Base-by-base conservation (phyloP, 2,113 vertebrate species). In the Gambusia holbrooki region DNA sequence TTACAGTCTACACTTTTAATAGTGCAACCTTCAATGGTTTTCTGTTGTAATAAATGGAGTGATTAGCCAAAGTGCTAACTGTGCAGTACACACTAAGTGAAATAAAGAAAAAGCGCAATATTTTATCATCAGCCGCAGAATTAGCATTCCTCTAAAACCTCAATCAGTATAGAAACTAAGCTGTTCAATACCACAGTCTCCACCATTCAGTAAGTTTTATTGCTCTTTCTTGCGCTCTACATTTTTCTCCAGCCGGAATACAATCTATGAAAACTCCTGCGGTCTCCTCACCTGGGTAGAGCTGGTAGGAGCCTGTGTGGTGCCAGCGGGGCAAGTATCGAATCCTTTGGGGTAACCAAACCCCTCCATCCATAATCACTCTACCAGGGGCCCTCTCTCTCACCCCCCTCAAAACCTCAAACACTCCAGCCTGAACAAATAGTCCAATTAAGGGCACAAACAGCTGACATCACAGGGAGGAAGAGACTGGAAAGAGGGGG, bases 261-360 rank as follows among this genome's bases (percentile, higher is more conserved):
- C 22, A 68, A 73, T 13, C 5, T 30, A 40, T 29, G n/a, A 51
- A 64, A 58, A 32, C 61, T 63, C 69, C 77, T 30, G 71, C 48
- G 61, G n/a, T 25, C n/a, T 30, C 64, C 93, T 94, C 96, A 99
- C 98, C 98, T 97, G 96, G 96, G 85, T 95, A 95, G 29, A 99
- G 96, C 94, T 95, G 97, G 61, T 99, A 99, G 81, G 96, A 98
- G 89, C 97, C 97, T 75, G 95, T 96, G 94, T 97, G 94, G 82
- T 97, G 96, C 97, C 96, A 98, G 71, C 90, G 95, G 84, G 96
- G 92, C 92, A 97, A 91, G 91, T 96, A 96, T 90, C 95, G 97
- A 91, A 96, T 96, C 92, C 94, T 94, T 86, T 95, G 92, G 76
- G 96, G 95, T 87, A 96, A 92, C 97, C 97, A 96, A 92, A 95